Conservation (phyloP, 2,888 invertebrate genomes). For the Colostygia pectinataria region DNA sequence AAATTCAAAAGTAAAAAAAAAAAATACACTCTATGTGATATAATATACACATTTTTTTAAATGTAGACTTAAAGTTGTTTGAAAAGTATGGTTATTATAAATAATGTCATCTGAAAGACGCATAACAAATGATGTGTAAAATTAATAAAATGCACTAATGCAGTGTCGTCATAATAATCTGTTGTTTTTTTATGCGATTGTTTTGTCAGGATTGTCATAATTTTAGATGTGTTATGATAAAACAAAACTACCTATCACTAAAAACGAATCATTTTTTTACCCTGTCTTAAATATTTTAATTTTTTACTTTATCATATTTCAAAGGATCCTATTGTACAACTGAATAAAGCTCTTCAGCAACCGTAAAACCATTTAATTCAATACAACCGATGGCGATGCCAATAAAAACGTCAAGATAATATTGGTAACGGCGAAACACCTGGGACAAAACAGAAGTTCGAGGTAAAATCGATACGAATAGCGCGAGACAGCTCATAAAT, state of each 20-base stretch:
- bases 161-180: conserved; percentile 63
- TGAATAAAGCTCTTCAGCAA: conserved; percentile 4
- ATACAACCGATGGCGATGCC: conserved; percentile 52
- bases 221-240: no score
- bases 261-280: no score
- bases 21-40: conserved; percentile 69
- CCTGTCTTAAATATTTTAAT: no score
- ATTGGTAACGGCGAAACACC: conserved; percentile 60
- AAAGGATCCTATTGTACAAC: no score
- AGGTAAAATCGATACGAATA: conserved; percentile 55
- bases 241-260: no score
- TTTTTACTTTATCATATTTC: no score
- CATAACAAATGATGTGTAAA: conserved; percentile 39
- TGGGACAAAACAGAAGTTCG: conserved; percentile 55
- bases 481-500: conserved; percentile 20
- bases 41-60: conserved; percentile 77
- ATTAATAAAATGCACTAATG: conserved; percentile 72
- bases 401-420: conserved; percentile 70
- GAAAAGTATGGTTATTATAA: conserved; percentile 66
- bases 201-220: no score
- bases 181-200: no score
- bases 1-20: conserved; percentile 25
- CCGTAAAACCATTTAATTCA: conserved; percentile 62
- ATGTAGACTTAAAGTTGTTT: conserved; percentile 64
- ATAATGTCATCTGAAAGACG: conserved; percentile 52